Conservation (phyloP, 2,113 vertebrate species). For the Alligator sinensis region DNA sequence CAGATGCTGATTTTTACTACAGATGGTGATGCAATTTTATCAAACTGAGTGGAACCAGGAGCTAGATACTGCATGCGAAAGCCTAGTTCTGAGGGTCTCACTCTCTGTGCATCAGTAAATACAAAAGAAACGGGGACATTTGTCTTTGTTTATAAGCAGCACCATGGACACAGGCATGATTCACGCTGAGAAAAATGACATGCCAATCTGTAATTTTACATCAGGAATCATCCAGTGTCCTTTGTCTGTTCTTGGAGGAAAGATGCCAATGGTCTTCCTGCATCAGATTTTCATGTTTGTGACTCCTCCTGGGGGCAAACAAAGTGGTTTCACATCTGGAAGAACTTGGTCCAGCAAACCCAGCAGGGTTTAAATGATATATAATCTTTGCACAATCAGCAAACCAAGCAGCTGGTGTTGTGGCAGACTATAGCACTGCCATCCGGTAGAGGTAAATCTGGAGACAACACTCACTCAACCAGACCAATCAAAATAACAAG, state of each 20-base stretch:
- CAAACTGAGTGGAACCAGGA: not conserved
- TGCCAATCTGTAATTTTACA: slow-evolving; percentile 20
- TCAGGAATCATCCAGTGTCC: not conserved
- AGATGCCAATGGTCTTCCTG: not conserved
- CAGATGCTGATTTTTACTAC: not conserved
- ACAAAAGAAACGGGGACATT: slow-evolving; percentile 35
- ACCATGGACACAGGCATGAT: not conserved
- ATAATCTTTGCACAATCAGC: slow-evolving; percentile 4
- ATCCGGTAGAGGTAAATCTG: not conserved
- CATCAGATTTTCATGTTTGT: not conserved
- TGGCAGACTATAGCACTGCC: not conserved
- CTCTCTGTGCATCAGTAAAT: slow-evolving; percentile 46
- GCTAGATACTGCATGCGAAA: not conserved
- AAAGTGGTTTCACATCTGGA: not conserved
- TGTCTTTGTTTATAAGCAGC: slow-evolving; percentile 6
- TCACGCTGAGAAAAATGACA: not conserved
- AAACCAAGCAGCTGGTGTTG: not conserved
- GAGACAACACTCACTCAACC: not conserved
- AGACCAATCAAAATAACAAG: not conserved
- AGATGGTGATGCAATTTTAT: not conserved
- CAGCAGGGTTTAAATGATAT: not conserved
- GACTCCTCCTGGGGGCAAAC: not conserved
- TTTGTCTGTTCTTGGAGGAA: not conserved
- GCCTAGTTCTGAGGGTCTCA: not conserved
- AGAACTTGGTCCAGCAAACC: not conserved